Base-by-base conservation (phyloP, 1,140 invertebrate species). In the Kradibia gibbosae region DNA sequence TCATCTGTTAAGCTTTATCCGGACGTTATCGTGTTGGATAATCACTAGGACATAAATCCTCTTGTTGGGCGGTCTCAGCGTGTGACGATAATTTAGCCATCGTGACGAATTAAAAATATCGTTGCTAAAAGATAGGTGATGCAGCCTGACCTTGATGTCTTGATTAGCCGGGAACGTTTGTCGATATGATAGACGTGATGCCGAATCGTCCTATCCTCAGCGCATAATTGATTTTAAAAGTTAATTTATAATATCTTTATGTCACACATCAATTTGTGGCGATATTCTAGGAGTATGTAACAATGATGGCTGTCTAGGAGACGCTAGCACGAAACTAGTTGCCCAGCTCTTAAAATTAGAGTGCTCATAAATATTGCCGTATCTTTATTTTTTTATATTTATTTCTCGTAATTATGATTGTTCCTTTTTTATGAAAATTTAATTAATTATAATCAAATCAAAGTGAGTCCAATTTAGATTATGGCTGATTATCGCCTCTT, bases 31-130 rank as follows among this genome's bases (percentile, higher is more conserved):
- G 86, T 73, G 20, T 2, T 36, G 82, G 87, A 88, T 90, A 90
- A 91, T 89, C 89, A 87, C 71, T 67, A 36, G 80, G 60, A 83
- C 86, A 87, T 90, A 90, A 90, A 90, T 90, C 86, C 84, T 77
- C 57, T 48, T 74, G 39, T 31, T 11, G 65, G 53, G 0, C 22
- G 39, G 8, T 75, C 34, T 25, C 39, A 1, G 20, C 82, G 57
- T 48, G 81, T 65, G 87, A 87, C 86, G 84, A 86, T 28, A 55
- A 74, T 77, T 57, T 78, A 72, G 53, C 84, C 84, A 79, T 65
- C 60, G 83, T 84, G 83, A 86, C 88, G 87, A 89, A 90, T 89
- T 87, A 89, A 88, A 89, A 86, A 86, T 39, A 65, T 5, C 31
- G 31, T 28, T 17, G 60, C 31, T 20, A 34, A 11, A 17, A 78